Conservation (phyloP, 2,797 vertebrate species). For the Lepilemur septentrionalis region DNA sequence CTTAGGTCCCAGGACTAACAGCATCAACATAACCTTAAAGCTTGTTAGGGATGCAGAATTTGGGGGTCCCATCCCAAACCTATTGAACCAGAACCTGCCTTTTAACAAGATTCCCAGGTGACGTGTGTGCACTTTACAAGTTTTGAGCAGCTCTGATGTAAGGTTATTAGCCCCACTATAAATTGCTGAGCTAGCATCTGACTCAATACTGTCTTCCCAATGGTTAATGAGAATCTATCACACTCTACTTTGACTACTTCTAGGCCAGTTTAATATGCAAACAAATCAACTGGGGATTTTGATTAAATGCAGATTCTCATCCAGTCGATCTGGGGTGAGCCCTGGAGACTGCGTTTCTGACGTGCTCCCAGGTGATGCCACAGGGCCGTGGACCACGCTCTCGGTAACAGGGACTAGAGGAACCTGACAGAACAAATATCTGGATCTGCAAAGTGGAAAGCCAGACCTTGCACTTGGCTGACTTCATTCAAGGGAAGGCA, state of each 20-base stretch:
- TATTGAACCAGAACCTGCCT: background rate
- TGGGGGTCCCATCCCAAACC: background rate
- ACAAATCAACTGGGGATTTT: background rate
- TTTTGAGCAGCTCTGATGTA: background rate
- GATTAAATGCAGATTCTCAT: background rate
- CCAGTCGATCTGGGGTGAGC: fast-evolving
- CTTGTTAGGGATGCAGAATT: background rate
- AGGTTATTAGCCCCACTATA: background rate
- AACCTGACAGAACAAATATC: background rate
- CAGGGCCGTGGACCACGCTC: fast-evolving
- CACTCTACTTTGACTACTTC: background rate
- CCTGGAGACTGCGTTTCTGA: background rate
- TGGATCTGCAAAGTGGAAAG: background rate
- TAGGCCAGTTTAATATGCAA: background rate
- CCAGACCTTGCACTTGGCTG: background rate
- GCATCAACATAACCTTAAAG: background rate
- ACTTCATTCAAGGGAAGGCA: background rate
- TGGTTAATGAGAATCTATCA: background rate
- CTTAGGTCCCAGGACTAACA: background rate
- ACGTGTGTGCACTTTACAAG: background rate
- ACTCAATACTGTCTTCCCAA: background rate
- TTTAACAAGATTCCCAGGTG: background rate
- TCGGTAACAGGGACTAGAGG: fast-evolving
- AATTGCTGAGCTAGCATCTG: background rate
- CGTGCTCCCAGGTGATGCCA: fast-evolving